Percentiles rank a stretch among this genome's conserved stretches.
Conservation (phyloP, 2,797 vertebrate genomes). For the Pseudochaenichthys georgianus region DNA sequence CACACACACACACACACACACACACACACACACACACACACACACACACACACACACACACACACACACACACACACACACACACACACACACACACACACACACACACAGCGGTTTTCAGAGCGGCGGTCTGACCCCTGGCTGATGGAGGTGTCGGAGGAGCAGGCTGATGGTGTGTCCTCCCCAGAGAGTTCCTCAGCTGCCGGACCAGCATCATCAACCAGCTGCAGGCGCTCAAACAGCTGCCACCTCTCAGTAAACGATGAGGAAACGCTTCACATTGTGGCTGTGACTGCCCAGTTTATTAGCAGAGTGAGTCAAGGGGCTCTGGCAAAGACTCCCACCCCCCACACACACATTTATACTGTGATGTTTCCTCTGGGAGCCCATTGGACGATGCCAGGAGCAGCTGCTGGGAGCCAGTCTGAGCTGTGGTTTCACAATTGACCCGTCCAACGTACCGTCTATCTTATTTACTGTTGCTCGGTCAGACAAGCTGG, state of each 20-base stretch:
- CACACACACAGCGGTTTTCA: too few species aligned
- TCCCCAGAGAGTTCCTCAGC: conserved; percentile 38
- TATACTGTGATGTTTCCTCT: conserved; percentile 32
- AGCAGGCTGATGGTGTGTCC: conserved; percentile 48
- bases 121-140: conserved; percentile 25
- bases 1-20: too few species aligned
- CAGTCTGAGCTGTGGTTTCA: conserved; percentile 35
- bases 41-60: not conserved
- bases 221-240: conserved; percentile 66
- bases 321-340: conserved; percentile 18
- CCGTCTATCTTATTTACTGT: too few species aligned
- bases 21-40: conserved; percentile 4
- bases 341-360: not conserved
- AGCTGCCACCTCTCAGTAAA: conserved; percentile 68
- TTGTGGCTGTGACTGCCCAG: conserved; percentile 52
- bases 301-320: conserved; percentile 61
- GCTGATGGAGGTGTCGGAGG: conserved; percentile 26
- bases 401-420: conserved; percentile 46
- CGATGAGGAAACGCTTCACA: conserved; percentile 54
- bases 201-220: conserved; percentile 62
- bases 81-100: not conserved
- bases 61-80: not conserved
- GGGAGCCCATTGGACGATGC: conserved; percentile 43
- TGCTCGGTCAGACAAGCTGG: too few species aligned
- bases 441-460: not conserved